Evolutionary conservation across 1,140 invertebrate species (phyloP), one percentile per base, ranked within the genome.

Genomic region (Scaptomyza pallida): DNA sequence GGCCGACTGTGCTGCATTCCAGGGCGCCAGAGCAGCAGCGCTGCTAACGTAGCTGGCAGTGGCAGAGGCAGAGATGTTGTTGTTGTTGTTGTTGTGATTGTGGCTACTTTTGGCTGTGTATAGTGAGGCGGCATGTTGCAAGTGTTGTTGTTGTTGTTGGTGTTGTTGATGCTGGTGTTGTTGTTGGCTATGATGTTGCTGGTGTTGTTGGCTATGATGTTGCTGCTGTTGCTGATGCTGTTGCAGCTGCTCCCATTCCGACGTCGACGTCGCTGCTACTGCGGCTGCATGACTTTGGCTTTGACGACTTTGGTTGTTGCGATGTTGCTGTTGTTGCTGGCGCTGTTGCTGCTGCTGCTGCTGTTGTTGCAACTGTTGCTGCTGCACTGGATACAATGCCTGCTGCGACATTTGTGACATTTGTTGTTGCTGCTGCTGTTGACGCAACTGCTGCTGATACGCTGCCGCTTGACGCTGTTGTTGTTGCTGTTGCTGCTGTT

Each of bases 401-500:
- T 91, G 90, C 68, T 91, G 90, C 48, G 90, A 91, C 89, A 91
- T 90, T 73, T 91, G 90, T 68, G 90, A 91, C 90, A 91, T 91
- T 72, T 91, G 91, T 44, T 91, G 89, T 50, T 91, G 89, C 15
- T 90, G 88, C 45, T 82, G 86, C 30, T 70, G 68, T 48, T 91
- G 90, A 8, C 90, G 89, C 48, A 80, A 69, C 30, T 81, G 81
- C 40, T 81, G 78, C 41, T 78, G 75, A 45, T 76, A 77, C 33
- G 64, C 85, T 33, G 68, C 85, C 41, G 74, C 70, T 10, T 72
- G 68, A 21, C 70, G 76, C 17, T 77, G 70, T 3, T 73, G 68
- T 30, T 72, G 63, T 41, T 76, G 72, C 10, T 72, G 68, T 21
- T 72, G 76, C 15, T 77, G 70, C 5, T 73, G 63, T 35, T 70